A percentile compares a stretch with the other conserved stretches of the same genome.
phyloP scores from a whole-genome alignment of 2,797 vertebrate genomes.

The Coluber constrictor region DNA sequence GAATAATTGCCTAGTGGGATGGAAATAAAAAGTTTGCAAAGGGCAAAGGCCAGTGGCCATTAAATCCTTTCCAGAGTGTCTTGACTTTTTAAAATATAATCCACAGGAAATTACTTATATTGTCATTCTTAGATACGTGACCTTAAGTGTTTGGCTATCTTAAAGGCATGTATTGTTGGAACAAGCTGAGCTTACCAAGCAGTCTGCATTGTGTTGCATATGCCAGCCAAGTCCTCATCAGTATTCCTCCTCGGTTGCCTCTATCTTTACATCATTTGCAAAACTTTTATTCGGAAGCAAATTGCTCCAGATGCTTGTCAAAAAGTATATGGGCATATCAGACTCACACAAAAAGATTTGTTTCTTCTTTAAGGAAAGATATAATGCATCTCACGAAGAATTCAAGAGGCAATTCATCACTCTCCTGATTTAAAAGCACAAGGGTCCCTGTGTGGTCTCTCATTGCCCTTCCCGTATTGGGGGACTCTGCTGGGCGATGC shows the following conservation, averaged over 20 bases:
- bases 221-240: background rate
- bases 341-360: background rate
- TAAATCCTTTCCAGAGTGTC: background rate
- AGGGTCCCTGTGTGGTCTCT: background rate
- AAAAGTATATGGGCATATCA: background rate
- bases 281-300: conserved; percentile 2
- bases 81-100: background rate
- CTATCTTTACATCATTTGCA: background rate
- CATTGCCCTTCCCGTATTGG: background rate
- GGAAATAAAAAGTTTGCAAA: background rate
- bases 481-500: background rate
- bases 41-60: conserved; percentile 3
- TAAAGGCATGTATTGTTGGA: conserved; percentile 7
- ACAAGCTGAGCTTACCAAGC: background rate
- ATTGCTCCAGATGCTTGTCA: conserved; percentile 16
- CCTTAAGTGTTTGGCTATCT: conserved; percentile 5
- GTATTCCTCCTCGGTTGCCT: background rate
- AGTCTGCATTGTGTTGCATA: background rate
- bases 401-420: background rate
- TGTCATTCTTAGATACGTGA: conserved; percentile 11
- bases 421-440: background rate
- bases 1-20: background rate
- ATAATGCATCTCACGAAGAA: background rate
- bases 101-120: background rate
- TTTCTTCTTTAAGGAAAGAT: background rate